A percentile compares a stretch with the other conserved stretches of the same genome.
Evolutionary conservation across 2,888 invertebrate genomes (phyloP).

Genomic region (Lagria hirta): DNA sequence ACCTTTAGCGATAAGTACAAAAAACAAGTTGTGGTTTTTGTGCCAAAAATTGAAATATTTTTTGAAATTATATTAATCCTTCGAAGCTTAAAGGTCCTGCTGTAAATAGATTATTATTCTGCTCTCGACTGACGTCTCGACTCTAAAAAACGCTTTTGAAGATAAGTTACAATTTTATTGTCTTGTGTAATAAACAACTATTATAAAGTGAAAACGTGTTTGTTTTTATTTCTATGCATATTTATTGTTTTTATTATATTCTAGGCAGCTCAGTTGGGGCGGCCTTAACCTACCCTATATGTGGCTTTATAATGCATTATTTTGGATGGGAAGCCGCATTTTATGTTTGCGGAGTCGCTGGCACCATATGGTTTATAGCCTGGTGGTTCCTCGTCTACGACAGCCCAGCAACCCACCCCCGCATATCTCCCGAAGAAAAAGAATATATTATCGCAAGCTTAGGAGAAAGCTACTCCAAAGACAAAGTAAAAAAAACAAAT

Average conservation of each 20-base stretch:
- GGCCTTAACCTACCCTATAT: conserved; percentile 69
- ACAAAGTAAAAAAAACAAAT: conserved; percentile 38
- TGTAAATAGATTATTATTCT: too few relatives aligned
- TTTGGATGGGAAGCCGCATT: conserved; percentile 75
- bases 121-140: too few relatives aligned
- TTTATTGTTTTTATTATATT: conserved; percentile 26
- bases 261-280: conserved; percentile 66
- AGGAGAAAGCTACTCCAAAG: conserved; percentile 52
- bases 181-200: too few relatives aligned
- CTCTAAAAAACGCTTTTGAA: too few relatives aligned
- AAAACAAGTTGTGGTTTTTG: too few relatives aligned
- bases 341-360: conserved; percentile 63
- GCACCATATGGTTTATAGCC: conserved; percentile 65
- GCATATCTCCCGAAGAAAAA: conserved; percentile 61
- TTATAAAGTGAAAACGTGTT: conserved; percentile 1
- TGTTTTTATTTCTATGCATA: too few relatives aligned
- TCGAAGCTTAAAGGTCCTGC: too few relatives aligned
- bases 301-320: conserved; percentile 65
- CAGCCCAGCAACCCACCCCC: conserved; percentile 65
- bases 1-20: too few relatives aligned
- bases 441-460: conserved; percentile 61
- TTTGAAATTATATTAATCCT: too few relatives aligned
- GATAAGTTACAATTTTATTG: too few relatives aligned
- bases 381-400: conserved; percentile 67
- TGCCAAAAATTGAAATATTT: too few relatives aligned